phyloP scores from a whole-genome alignment of 2,888 invertebrate genomes.

The Zaprionus bogoriensis region DNA sequence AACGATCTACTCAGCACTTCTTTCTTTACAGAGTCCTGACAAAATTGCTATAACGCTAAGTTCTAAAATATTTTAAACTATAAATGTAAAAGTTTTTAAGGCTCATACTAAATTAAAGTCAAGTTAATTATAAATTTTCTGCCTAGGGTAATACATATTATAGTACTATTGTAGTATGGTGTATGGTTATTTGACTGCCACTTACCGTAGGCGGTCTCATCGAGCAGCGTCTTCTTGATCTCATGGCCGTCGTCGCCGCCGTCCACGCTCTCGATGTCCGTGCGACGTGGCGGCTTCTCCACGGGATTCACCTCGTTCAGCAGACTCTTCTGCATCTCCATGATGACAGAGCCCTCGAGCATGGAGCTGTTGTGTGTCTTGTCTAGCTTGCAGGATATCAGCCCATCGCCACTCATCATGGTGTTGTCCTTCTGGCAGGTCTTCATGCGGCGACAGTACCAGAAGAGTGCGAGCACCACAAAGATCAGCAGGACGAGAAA shows the following conservation, averaged over 20 bases:
- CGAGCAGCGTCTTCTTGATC: slow-evolving; percentile 90
- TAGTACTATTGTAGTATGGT: too few relatives aligned
- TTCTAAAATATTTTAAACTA: too few relatives aligned
- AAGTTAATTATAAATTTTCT: too few relatives aligned
- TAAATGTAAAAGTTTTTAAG: too few relatives aligned
- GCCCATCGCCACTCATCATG: slow-evolving; percentile 81
- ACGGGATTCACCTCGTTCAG: slow-evolving; percentile 93
- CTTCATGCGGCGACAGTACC: slow-evolving; percentile 84
- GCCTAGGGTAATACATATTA: too few relatives aligned
- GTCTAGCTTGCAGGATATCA: slow-evolving; percentile 83
- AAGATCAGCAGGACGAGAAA: slow-evolving; percentile 85
- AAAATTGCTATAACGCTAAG: too few relatives aligned
- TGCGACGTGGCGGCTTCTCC: slow-evolving; percentile 91
- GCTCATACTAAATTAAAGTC: too few relatives aligned
- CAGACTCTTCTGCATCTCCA: slow-evolving; percentile 93
- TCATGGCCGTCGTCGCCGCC: slow-evolving; percentile 92
- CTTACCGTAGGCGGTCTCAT: slow-evolving; percentile 91
- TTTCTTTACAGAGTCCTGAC: too few relatives aligned
- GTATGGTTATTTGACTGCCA: slow-evolving; percentile 27
- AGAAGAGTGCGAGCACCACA: slow-evolving; percentile 84
- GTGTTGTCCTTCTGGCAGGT: slow-evolving; percentile 84
- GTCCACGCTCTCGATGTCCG: slow-evolving; percentile 89
- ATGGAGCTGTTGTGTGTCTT: slow-evolving; percentile 87
- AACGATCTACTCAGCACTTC: too few relatives aligned
- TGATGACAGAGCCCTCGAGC: slow-evolving; percentile 89